Percentiles rank a stretch among this genome's conserved stretches.
Conservation (phyloP, 1,140 invertebrate species). For the Globodera ellingtonae region DNA sequence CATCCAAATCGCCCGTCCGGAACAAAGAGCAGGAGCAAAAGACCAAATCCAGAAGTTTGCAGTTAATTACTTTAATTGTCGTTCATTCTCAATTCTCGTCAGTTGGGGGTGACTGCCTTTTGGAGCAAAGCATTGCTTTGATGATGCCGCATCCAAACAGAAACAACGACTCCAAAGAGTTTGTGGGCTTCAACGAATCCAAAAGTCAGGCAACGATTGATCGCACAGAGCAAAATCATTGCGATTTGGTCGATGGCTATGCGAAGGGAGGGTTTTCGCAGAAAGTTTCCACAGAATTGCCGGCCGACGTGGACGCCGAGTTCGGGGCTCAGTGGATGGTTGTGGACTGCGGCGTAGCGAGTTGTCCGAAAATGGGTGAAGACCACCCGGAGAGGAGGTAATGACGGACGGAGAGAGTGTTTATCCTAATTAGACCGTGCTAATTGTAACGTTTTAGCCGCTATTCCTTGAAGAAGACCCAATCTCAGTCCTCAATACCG, state of each 20-base stretch:
- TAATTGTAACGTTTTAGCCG: neutral
- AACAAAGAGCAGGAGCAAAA: neutral
- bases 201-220: neutral
- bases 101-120: conserved; percentile 13
- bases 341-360: conserved; percentile 2
- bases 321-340: conserved; percentile 10
- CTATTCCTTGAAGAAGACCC: neutral
- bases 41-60: neutral
- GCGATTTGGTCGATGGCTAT: neutral
- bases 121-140: conserved; percentile 31
- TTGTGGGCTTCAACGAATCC: neutral
- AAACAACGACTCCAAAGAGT: neutral
- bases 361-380: neutral
- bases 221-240: neutral
- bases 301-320: neutral
- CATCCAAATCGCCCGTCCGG: conserved; percentile 14
- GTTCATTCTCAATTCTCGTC: conserved; percentile 13
- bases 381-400: too few relatives aligned
- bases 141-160: conserved; percentile 26
- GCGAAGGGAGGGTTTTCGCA: neutral
- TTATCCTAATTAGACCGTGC: too few relatives aligned
- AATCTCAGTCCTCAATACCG: neutral
- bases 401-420: too few relatives aligned
- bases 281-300: neutral
- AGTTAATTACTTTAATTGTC: neutral